A percentile compares a stretch with the other conserved stretches of the same genome.
Conservation (phyloP, 1,140 invertebrate species). For the Micrasema minimum region DNA sequence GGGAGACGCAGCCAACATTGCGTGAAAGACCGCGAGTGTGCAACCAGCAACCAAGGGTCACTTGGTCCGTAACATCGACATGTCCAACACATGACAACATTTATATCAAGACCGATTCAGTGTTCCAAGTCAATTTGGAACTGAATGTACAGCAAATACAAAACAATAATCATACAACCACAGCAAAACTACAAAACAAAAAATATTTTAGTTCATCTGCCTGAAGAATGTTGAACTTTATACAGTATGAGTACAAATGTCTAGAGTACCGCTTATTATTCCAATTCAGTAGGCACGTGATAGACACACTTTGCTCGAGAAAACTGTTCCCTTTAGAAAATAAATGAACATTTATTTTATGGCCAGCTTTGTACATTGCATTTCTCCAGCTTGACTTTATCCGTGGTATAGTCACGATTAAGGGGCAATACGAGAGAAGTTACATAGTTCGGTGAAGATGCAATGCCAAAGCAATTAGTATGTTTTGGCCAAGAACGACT, state of each 20-base stretch:
- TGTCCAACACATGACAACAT: conserved; percentile 54
- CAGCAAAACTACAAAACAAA: conserved; percentile 52
- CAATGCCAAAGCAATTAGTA: conserved; percentile 40
- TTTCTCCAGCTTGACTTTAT: conserved; percentile 8
- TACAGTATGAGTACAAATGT: background rate
- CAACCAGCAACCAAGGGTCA: conserved; percentile 54
- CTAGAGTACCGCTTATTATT: too few species aligned
- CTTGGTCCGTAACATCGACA: conserved; percentile 53
- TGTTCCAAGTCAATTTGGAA: conserved; percentile 55
- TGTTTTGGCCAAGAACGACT: conserved; percentile 53
- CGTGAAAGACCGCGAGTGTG: conserved; percentile 55
- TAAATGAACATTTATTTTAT: conserved; percentile 48
- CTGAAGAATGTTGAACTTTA: conserved; percentile 35
- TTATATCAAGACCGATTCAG: conserved; percentile 52
- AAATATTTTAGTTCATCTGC: conserved; percentile 40
- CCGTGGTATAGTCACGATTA: background rate
- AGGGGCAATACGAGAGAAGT: background rate
- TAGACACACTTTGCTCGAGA: too few species aligned
- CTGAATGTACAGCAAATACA: conserved; percentile 54
- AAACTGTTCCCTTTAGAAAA: conserved; percentile 45
- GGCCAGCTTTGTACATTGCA: conserved; percentile 48
- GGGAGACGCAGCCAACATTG: background rate
- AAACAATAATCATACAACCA: conserved; percentile 53
- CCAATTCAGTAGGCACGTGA: too few species aligned
- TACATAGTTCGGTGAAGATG: background rate